These are phyloP conservation scores for Apoda limacodes DNA, from an alignment of 2,888 invertebrate genomes.

Conservation along the genomic window DNA sequence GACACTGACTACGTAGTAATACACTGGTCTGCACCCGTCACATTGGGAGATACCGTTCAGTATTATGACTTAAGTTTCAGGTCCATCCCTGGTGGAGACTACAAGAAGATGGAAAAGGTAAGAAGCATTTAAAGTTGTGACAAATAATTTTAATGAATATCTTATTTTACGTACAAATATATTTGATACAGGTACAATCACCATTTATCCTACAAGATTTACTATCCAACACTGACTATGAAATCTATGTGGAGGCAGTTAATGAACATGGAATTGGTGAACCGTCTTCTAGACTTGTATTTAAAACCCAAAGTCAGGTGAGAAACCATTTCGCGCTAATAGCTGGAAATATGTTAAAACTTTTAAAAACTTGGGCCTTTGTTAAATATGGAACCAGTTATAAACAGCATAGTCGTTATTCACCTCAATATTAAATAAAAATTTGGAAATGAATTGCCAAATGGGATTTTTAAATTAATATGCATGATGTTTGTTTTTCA, in stretches of 20 bases:
- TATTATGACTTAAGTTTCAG: slow-evolving; percentile 74
- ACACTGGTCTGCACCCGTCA: slow-evolving; percentile 81
- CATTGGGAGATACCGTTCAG: slow-evolving; percentile 77
- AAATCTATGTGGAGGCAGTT: slow-evolving; percentile 82
- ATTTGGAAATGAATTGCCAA: too few relatives aligned
- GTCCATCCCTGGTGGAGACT: slow-evolving; percentile 71
- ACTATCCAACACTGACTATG: slow-evolving; percentile 80
- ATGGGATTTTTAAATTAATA: too few relatives aligned
- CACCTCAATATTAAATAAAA: too few relatives aligned
- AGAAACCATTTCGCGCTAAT: too few relatives aligned
- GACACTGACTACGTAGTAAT: slow-evolving; percentile 82
- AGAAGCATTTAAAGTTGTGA: slow-evolving; percentile 4
- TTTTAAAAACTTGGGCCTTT: too few relatives aligned
- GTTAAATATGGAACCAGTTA: too few relatives aligned
- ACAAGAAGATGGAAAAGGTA: slow-evolving; percentile 65
- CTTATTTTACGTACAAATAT: too few relatives aligned
- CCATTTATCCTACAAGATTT: slow-evolving; percentile 82
- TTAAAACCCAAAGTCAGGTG: slow-evolving; percentile 80
- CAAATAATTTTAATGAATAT: too few relatives aligned
- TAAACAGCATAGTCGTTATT: too few relatives aligned
- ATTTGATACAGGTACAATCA: slow-evolving; percentile 68
- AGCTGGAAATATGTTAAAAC: too few relatives aligned
- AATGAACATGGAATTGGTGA: slow-evolving; percentile 85
- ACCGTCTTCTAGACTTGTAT: slow-evolving; percentile 80
- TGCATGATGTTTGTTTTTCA: too few relatives aligned